Base-by-base conservation (phyloP, 2,113 vertebrate genomes). In the Lanius collurio region DNA sequence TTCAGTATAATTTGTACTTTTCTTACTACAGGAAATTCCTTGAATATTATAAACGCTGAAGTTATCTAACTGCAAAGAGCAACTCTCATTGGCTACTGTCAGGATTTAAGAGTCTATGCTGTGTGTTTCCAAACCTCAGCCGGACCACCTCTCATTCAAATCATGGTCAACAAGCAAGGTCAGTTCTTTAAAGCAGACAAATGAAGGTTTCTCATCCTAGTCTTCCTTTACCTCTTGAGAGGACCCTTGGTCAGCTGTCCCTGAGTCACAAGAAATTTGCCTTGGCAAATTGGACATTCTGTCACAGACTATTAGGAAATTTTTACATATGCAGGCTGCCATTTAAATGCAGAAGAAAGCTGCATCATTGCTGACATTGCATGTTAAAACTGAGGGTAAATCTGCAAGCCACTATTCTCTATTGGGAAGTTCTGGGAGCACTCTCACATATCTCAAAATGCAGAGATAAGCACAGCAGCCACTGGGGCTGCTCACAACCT, bases 11-110 rank as follows among this genome's bases (percentile, higher is more conserved):
- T 71, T 63, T 85, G 44, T 75, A 77, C 50, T 75, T 60, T 85
- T 41, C 35, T 89, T 94, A 87, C 64, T 91, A 86, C 67, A 95
- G 86, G 89, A 95, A 94, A 96, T 97, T 85, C 81, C 75, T 92
- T 50, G 65, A 64, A 93, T 95, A 78, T 74, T 86, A 53, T 57
- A 70, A 93, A 74, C 70, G 57, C 37, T 30, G 30, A 78, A 76
- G 81, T 93, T 95, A 88, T 57, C 53, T 96, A 81, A 90, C 86
- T 70, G 50, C 63, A 95, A 90, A 78, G 59, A 56, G 22, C n/a
- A 80, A 47, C 60, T 75, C 37, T 60, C 19, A 3, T 20, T 64
- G 87, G 65, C 23, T 92, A 49, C 35, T 56, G 33, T 17, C 8
- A 88, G 75, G 33, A 41, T 69, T 87, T 73, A 64, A 80, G 69